Percentiles rank a stretch among this genome's conserved stretches.
Evolutionary conservation across 1,140 invertebrate genomes (phyloP).

Genomic region (Delia radicum): DNA sequence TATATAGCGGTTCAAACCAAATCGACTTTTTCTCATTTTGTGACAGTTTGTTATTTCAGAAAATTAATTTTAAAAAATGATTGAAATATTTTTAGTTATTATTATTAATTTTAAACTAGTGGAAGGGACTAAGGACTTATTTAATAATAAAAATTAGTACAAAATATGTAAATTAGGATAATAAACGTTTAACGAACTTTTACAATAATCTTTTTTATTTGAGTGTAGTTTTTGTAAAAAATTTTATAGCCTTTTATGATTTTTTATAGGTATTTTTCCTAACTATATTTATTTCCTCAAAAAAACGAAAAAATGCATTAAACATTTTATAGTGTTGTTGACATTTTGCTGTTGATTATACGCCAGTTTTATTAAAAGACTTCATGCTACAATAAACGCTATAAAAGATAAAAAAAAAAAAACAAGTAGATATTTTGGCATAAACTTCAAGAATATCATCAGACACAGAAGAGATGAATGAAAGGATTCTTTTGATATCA

Average conservation of each 20-base stretch:
- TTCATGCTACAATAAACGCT: background rate
- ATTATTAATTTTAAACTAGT: too few relatives aligned
- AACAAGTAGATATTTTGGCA: background rate
- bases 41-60: too few relatives aligned
- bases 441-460: background rate
- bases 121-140: too few relatives aligned
- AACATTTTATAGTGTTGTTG: constrained; percentile 7
- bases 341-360: constrained; percentile 18
- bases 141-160: too few relatives aligned
- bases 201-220: background rate
- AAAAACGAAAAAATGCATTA: background rate
- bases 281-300: background rate
- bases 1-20: too few relatives aligned
- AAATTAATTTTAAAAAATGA: too few relatives aligned
- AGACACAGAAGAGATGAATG: background rate
- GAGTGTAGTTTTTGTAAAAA: too few relatives aligned
- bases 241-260: too few relatives aligned
- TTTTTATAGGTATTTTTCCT: background rate
- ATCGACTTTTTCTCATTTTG: too few relatives aligned
- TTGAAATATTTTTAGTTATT: too few relatives aligned
- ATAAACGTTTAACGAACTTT: too few relatives aligned
- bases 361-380: constrained; percentile 9
- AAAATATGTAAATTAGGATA: too few relatives aligned
- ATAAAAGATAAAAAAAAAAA: background rate
- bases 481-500: background rate